Evolutionary conservation across 2,113 vertebrate genomes (phyloP), one percentile per base, ranked within the genome.

Genomic region (Isichthys henryi): DNA sequence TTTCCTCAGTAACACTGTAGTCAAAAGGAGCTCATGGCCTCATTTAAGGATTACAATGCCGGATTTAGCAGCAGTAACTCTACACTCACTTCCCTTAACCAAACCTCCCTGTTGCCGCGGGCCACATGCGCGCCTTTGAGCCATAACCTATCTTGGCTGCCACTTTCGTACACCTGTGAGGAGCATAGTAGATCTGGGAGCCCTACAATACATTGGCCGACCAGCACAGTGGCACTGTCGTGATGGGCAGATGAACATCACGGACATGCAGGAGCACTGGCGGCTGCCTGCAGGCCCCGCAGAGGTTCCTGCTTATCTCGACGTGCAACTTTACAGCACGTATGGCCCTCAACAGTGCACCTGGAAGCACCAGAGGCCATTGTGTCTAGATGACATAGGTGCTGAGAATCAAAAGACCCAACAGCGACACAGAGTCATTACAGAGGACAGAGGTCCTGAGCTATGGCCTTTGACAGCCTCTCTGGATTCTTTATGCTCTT

Each of bases 141-240:
- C 82, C 82, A 43, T 77, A 19, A 86, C 91, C 46, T 84, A 94
- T 93, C 92, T 88, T 90, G 90, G 6, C 53, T 27, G 13, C 50
- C 70, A 35, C 49, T 23, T 49, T 52, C 49, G 90, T 90, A 91
- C 0, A 91, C 91, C 48, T 90, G 92, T 46, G 93, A 92, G 50
- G 91, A 70, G 4, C 84, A 52, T 43, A 87, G 88, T 0, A 93
- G 90, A 45, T 83, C 86, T 88, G 88, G 88, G 84, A 90, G 86
- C 4, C 91, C 89, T 0, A 62, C 13, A 0, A 31, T 21, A 52
- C 70, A 91, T 31, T 91, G 89, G 49, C 93, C 90, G 1, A 92
- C 10, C 53, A 93, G 89, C 88, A 93, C 90, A 7, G 89, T 45
- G 83, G 46, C 74, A 7, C 84, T 83, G 86, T 15, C 19, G 86